Base-by-base conservation (phyloP, 2,113 vertebrate genomes). In the Corythaeola cristata region DNA sequence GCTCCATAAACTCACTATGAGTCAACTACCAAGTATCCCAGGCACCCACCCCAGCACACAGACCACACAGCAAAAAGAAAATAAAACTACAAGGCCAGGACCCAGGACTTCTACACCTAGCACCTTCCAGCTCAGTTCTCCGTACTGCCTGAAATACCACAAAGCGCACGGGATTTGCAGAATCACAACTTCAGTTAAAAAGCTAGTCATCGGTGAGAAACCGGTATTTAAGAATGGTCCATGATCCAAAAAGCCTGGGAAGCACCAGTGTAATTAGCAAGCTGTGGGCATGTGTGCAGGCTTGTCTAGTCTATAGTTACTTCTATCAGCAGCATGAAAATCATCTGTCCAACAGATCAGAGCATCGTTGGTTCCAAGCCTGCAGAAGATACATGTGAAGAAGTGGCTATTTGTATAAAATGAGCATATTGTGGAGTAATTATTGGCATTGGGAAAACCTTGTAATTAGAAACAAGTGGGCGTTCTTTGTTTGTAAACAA, bases 401-500 rank as follows among this genome's bases (percentile, higher is more conserved):
- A 90, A 94, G 77, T 50, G 94, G 89, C 73, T 96, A 90, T 90
- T 91, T 96, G 93, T 93, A 90, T 79, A 58, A 96, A 95, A 89
- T 64, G 62, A 97, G 85, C 94, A 95, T 92, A 95, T 72, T 96
- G 92, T 82, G 62, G 86, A 93, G 80, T 91, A 92, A 97, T 97
- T 93, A 93, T 44, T 95, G 92, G 95, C 95, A 95, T 5, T 85
- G 86, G 86, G 62, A 89, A 94, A 93, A 85, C 80, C 66, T 89
- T 15, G 5, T 89, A 76, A 94, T 95, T 93, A 96, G 84, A 93
- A 91, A 90, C 27, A 55, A 97, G 89, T 76, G 74, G 78, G 92
- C 8, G 47, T 92, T 89, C 83, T 96, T 95, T 96, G 90, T 96
- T 96, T 93, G 96, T 76, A 93, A 96, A 96, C 81, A 97, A 96